phyloP scores from a whole-genome alignment of 2,888 invertebrate species.

The Yponomeuta sedellus region DNA sequence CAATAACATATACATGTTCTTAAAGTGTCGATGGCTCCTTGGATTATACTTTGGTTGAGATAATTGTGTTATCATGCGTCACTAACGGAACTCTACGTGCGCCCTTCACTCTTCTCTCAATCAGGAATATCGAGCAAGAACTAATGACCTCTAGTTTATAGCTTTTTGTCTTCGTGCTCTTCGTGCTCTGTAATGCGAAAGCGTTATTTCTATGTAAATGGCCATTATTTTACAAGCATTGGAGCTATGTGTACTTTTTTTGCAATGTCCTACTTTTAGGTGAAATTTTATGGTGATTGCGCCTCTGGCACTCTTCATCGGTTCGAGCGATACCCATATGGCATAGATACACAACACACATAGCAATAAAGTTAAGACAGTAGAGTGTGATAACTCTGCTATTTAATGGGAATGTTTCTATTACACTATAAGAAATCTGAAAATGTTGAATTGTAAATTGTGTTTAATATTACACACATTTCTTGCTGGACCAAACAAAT shows the following conservation, averaged over 20 bases:
- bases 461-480: no score
- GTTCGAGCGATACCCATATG: no score
- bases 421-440: no score
- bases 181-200: conserved; percentile 22
- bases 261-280: conserved; percentile 43
- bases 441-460: no score
- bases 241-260: conserved; percentile 1
- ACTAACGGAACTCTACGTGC: conserved; percentile 30
- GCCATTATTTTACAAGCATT: not conserved
- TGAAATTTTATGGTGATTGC: conserved; percentile 49
- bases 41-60: conserved; percentile 11
- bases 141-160: conserved; percentile 59
- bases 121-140: conserved; percentile 57
- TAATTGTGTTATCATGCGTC: conserved; percentile 27
- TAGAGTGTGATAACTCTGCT: no score
- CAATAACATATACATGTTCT: not conserved
- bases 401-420: no score
- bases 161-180: conserved; percentile 36
- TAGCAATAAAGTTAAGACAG: no score
- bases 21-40: conserved; percentile 16
- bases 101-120: conserved; percentile 55
- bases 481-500: no score
- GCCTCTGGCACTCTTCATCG: conserved; percentile 26
- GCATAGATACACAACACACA: no score
- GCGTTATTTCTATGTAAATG: not conserved